Base-by-base conservation (phyloP, 1,140 invertebrate species). In the Drosophila arawakana region DNA sequence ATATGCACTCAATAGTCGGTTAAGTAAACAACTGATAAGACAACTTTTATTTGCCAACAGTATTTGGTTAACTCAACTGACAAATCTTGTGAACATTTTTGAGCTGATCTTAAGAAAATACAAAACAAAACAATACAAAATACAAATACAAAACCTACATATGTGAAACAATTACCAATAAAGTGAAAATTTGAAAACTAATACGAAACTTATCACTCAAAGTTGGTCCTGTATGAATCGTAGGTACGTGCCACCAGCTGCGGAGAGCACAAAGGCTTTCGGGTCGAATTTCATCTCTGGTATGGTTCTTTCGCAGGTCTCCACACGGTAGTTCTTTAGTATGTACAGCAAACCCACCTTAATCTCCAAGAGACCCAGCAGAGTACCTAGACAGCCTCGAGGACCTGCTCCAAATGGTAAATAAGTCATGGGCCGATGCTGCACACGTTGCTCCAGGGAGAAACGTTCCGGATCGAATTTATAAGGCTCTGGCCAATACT, bases 311-410 rank as follows among this genome's bases (percentile, higher is more conserved):
- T 54, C 30, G 91, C 59, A 92, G 50, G 18, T 72, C 54, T 13
- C 94, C 91, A 90, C 93, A 90, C 62, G 91, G 66, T 93, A 93
- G 35, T 93, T 89, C 65, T 81, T 93, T 1, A 95, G 66, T 25
- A 95, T 93, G n/a, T 93, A 91, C 59, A 94, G 91, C 11, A 95
- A 79, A 18, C 95, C 94, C 30, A 95, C 70, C 92, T 96, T 96
- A 0, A 94, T 94, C 86, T 96, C 94, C 78, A 96, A 73, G 4
- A 95, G 84, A 4, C 95, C 96, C 66, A 96, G 95, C 47, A 95
- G 91, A 76, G 88, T 85, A 76, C 93, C 94, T 62, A 94, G 93
- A 67, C 94, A 94, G 58, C 93, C 93, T 9, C 93, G 88, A 0
- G 92, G 91, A 8, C 94, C 94, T 7, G 80, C 81, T 6, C 92